These are phyloP conservation scores for Chaetura pelagica DNA, from an alignment of 2,113 vertebrate species.

Conservation along the genomic window DNA sequence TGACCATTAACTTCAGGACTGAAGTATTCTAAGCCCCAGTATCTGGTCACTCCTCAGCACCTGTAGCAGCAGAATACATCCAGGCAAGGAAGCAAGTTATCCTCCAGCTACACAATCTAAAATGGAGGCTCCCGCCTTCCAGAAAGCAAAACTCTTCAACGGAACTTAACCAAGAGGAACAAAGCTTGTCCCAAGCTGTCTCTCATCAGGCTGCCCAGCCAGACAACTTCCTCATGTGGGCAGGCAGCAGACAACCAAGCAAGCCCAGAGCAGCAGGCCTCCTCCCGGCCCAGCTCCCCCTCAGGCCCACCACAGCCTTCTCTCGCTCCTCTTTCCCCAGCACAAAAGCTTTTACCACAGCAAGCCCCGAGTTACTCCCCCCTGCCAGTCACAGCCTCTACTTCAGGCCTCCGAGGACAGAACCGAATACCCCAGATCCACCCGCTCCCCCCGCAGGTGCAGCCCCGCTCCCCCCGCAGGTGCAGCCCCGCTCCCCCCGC, in stretches of 20 bases:
- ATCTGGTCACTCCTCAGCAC: neutral
- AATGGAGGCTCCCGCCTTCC: neutral
- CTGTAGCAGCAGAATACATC: neutral
- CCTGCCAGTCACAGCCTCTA: fast-evolving
- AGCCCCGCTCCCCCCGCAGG: neutral
- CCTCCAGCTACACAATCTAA: neutral
- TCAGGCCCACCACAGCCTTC: neutral
- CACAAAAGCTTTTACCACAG: neutral
- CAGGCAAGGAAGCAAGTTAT: neutral
- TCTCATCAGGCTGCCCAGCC: neutral
- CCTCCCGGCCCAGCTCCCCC: neutral
- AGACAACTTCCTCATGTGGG: neutral
- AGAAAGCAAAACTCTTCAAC: neutral
- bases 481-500: too few species aligned
- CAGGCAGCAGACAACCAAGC: neutral
- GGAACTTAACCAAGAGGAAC: neutral
- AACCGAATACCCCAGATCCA: neutral
- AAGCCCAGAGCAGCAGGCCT: neutral
- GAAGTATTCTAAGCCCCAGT: fast-evolving
- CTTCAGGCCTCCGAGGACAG: fast-evolving
- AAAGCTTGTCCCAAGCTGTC: neutral
- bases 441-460: neutral
- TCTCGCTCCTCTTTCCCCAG: neutral
- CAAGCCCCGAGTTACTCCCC: neutral
- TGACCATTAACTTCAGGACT: neutral